Evolutionary conservation across 2,888 invertebrate species (phyloP).

Genomic region (Zygothrica quintamaculata): DNA sequence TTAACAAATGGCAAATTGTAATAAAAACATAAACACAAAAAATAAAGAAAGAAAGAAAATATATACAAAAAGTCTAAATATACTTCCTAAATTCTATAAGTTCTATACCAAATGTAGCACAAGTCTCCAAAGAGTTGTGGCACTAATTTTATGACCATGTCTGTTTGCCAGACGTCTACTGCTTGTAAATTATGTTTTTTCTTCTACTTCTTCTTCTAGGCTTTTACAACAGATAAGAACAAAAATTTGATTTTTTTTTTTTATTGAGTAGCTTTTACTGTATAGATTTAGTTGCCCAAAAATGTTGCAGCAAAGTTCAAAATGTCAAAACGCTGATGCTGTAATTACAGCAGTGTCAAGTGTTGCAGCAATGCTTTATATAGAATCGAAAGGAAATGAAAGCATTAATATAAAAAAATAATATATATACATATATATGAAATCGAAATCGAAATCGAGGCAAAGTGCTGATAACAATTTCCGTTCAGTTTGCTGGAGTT

Average conservation of each 20-base stretch:
- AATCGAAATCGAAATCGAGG: constrained; percentile 63
- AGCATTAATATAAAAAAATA: constrained; percentile 29
- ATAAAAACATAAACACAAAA: constrained; percentile 49
- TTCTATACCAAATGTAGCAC: constrained; percentile 60
- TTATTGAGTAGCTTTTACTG: constrained; percentile 53
- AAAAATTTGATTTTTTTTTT: no score
- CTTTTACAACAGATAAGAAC: constrained; percentile 75
- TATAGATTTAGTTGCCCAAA: constrained; percentile 53
- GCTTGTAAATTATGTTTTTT: constrained; percentile 60
- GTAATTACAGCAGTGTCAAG: constrained; percentile 61
- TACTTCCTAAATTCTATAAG: constrained; percentile 11
- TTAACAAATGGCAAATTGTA: constrained; percentile 70
- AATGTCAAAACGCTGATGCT: constrained; percentile 67
- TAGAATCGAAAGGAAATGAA: no score
- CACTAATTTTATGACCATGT: constrained; percentile 40
- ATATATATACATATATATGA: constrained; percentile 46
- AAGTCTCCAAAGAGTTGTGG: constrained; percentile 63
- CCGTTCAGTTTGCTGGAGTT: constrained; percentile 56
- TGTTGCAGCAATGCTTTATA: constrained; percentile 59
- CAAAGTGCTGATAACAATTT: constrained; percentile 80
- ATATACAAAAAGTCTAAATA: constrained; percentile 10
- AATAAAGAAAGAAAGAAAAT: no score
- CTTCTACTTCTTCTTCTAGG: no score
- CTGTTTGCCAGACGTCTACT: constrained; percentile 46
- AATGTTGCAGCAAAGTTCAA: constrained; percentile 63